Evolutionary conservation across 2,113 vertebrate species (phyloP).

Genomic region (Oenanthe oenanthe): DNA sequence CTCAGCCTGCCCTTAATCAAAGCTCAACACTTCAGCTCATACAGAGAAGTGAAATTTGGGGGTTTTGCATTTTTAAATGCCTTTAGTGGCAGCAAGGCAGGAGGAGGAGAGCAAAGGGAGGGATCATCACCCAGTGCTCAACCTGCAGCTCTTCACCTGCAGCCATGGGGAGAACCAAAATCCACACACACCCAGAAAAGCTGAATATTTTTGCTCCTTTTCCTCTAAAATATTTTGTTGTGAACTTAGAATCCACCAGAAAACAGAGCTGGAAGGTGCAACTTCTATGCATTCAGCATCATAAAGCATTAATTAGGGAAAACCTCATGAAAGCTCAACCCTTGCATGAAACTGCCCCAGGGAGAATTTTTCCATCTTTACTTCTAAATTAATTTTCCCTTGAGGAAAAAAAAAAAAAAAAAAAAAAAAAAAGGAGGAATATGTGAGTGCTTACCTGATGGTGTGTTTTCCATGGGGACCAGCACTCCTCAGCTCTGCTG

Average conservation of each 20-base stretch:
- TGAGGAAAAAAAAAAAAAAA: no score
- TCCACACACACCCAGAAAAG: not conserved
- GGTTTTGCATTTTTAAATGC: not conserved
- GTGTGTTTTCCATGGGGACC: not conserved
- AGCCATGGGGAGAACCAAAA: accelerated
- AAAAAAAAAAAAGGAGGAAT: not conserved
- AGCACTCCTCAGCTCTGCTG: not conserved
- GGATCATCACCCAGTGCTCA: not conserved
- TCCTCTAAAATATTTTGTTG: not conserved
- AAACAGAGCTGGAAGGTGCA: not conserved
- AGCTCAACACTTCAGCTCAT: not conserved
- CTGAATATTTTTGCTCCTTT: not conserved
- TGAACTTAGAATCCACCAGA: accelerated
- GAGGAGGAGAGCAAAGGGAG: not conserved
- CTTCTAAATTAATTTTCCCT: not conserved
- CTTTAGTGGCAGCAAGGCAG: not conserved
- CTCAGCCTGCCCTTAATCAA: not conserved
- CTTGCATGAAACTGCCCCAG: accelerated
- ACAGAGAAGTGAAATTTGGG: not conserved
- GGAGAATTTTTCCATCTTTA: not conserved
- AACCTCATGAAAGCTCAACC: not conserved
- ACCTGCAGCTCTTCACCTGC: not conserved
- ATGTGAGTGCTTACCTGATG: not conserved
- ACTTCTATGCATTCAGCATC: not conserved
- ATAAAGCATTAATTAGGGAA: not conserved